Evolutionary conservation across 35 echinoderm and acorn worm species (phyloP).

Genomic region (Holothuria glaberrima): DNA sequence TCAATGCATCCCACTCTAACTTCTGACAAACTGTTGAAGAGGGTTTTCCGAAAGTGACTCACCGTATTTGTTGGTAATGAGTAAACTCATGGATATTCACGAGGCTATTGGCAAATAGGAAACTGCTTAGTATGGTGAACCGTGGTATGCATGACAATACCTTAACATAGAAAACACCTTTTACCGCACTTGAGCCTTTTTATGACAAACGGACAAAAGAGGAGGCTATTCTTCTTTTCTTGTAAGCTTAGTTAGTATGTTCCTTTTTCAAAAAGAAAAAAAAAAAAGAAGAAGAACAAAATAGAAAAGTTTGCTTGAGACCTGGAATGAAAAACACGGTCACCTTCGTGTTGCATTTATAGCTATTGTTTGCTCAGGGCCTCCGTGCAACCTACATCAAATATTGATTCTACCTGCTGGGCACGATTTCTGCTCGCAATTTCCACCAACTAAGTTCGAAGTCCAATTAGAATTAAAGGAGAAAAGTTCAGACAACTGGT

Average conservation of each 20-base stretch:
- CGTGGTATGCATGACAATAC: too few relatives aligned
- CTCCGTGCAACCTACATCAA: background rate
- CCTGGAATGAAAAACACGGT: too few relatives aligned
- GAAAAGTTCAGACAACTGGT: too few relatives aligned
- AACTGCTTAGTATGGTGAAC: too few relatives aligned
- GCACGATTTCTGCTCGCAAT: slow-evolving; percentile 1
- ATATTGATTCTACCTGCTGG: slow-evolving; percentile 38
- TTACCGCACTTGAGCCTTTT: too few relatives aligned
- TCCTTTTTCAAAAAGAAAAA: too few relatives aligned
- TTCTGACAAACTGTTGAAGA: background rate
- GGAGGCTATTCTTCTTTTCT: too few relatives aligned
- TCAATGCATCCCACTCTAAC: background rate
- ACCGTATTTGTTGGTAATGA: slow-evolving; percentile 19
- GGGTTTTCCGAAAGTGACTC: slow-evolving; percentile 21
- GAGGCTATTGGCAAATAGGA: slow-evolving; percentile 11
- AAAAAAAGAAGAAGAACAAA: too few relatives aligned
- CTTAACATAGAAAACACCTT: too few relatives aligned
- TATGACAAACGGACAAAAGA: too few relatives aligned
- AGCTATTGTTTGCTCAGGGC: slow-evolving; percentile 17
- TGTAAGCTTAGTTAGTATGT: too few relatives aligned
- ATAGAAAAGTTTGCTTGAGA: too few relatives aligned
- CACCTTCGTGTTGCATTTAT: background rate
- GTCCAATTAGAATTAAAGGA: slow-evolving; percentile 15
- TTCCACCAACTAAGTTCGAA: slow-evolving; percentile 14
- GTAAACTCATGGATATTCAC: slow-evolving; percentile 37